Conservation (phyloP, 2,888 invertebrate species). For the Torymus auratus region DNA sequence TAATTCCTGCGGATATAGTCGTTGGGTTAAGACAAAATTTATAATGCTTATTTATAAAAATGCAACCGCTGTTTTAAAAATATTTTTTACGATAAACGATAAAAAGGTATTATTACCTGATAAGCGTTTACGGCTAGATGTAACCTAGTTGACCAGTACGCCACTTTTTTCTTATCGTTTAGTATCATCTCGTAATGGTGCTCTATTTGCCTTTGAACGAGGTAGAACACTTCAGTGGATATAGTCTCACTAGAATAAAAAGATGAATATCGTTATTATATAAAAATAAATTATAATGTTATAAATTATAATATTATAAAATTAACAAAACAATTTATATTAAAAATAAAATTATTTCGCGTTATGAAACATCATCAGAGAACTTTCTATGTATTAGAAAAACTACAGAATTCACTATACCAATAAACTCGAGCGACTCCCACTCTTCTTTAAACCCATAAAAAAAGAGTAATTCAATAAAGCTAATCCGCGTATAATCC, state of each 20-base stretch:
- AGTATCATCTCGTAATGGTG: slow-evolving; percentile 89
- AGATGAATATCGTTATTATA: not conserved
- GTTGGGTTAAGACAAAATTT: not conserved
- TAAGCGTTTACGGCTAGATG: slow-evolving; percentile 89
- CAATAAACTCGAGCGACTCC: too few relatives aligned
- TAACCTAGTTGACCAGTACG: slow-evolving; percentile 89
- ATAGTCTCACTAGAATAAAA: slow-evolving; percentile 87
- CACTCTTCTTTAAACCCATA: too few relatives aligned
- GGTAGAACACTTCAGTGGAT: slow-evolving; percentile 94
- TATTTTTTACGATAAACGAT: not conserved
- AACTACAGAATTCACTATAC: too few relatives aligned
- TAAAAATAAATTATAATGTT: not conserved
- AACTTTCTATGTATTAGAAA: too few relatives aligned
- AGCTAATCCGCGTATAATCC: too few relatives aligned
- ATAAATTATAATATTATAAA: not conserved
- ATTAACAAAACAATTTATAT: too few relatives aligned
- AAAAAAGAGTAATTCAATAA: too few relatives aligned
- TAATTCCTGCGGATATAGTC: slow-evolving; percentile 82
- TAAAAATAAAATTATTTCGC: too few relatives aligned
- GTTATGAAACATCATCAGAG: too few relatives aligned
- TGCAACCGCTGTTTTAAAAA: not conserved
- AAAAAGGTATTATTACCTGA: slow-evolving; percentile 72
- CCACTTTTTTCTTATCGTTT: slow-evolving; percentile 90
- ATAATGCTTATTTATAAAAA: not conserved
- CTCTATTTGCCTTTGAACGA: slow-evolving; percentile 95